A percentile compares a stretch with the other conserved stretches of the same genome.
phyloP scores from a whole-genome alignment of 2,113 vertebrate genomes.

The Scartelaos histophorus region DNA sequence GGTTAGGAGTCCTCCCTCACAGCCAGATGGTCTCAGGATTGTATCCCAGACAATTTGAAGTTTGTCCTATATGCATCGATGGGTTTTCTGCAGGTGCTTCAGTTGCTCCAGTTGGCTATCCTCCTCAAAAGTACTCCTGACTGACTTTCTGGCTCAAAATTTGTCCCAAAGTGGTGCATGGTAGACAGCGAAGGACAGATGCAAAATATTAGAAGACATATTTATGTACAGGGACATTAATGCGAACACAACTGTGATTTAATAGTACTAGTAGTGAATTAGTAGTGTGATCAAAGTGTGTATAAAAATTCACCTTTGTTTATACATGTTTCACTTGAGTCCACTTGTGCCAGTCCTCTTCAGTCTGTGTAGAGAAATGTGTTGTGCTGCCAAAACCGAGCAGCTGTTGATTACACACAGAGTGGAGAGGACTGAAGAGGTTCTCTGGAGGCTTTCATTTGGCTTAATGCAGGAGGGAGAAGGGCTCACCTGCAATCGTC shows the following conservation, averaged over 20 bases:
- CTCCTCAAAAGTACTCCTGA: no score
- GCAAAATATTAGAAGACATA: not conserved
- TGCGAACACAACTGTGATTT: no score
- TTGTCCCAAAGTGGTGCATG: not conserved
- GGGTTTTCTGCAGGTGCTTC: not conserved
- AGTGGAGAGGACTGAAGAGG: slow-evolving; percentile 14
- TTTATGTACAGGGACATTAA: no score
- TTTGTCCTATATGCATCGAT: not conserved
- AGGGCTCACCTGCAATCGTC: slow-evolving; percentile 10
- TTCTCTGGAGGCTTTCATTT: slow-evolving; percentile 26
- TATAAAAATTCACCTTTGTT: not conserved
- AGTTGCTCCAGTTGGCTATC: not conserved
- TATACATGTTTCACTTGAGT: not conserved
- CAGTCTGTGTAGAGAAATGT: not conserved
- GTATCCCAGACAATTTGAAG: not conserved
- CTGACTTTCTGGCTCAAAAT: no score
- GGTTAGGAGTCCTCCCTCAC: not conserved
- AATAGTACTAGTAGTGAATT: no score
- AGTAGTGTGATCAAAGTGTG: no score
- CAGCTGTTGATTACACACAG: slow-evolving; percentile 30
- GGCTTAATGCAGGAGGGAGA: slow-evolving; percentile 13
- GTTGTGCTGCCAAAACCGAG: not conserved
- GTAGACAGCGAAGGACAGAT: not conserved
- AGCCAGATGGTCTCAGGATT: not conserved
- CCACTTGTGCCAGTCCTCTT: not conserved